Evolutionary conservation across 2,888 invertebrate genomes (phyloP).

Genomic region (Saturnia pavonia): DNA sequence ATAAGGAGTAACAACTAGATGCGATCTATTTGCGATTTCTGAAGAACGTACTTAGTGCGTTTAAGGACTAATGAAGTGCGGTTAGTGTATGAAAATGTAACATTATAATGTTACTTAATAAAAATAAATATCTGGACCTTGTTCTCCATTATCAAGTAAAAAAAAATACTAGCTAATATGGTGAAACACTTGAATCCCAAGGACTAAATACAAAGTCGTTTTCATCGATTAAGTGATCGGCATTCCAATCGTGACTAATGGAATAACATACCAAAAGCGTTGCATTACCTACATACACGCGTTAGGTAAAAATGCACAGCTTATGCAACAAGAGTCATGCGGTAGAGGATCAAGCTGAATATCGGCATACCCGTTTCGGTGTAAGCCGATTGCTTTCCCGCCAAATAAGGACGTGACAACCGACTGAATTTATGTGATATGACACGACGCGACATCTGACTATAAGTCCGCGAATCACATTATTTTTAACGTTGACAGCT

Average conservation of each 20-base stretch:
- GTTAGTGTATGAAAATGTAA: too few relatives aligned
- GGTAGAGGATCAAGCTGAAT: constrained; percentile 17
- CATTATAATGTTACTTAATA: too few relatives aligned
- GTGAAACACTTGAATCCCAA: background rate
- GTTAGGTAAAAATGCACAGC: constrained; percentile 53
- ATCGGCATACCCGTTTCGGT: constrained; percentile 62
- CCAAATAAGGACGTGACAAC: constrained; percentile 80
- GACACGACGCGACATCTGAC: constrained; percentile 64
- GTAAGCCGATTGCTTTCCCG: constrained; percentile 79
- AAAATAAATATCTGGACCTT: too few relatives aligned
- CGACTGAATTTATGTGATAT: constrained; percentile 62
- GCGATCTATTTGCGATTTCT: too few relatives aligned
- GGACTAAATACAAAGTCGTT: background rate
- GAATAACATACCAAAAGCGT: constrained; percentile 23
- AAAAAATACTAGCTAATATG: background rate
- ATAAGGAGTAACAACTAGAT: too few relatives aligned
- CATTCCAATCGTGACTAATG: constrained; percentile 24
- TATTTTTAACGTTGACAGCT: constrained; percentile 59
- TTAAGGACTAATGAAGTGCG: too few relatives aligned
- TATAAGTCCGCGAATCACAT: constrained; percentile 58
- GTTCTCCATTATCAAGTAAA: background rate
- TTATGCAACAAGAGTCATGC: constrained; percentile 47
- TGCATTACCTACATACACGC: constrained; percentile 26
- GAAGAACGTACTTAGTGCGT: too few relatives aligned
- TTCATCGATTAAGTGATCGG: constrained; percentile 18